phyloP scores from a whole-genome alignment of 2,888 invertebrate species.

The Pammene aurita region DNA sequence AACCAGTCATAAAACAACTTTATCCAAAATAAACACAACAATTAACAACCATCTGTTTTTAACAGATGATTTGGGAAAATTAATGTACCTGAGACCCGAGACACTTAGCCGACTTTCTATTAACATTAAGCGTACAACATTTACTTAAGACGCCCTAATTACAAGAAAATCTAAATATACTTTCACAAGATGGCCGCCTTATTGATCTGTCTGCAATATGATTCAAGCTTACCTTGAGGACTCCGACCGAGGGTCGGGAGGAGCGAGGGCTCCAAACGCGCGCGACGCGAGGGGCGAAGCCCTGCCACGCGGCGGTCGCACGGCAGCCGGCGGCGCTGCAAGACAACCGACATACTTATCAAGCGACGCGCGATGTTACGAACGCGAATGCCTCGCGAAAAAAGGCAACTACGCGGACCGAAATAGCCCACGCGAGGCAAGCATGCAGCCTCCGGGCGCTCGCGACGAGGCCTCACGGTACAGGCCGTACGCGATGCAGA shows the following conservation, averaged over 20 bases:
- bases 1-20: neutral
- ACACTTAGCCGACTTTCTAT: slow-evolving; percentile 17
- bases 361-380: slow-evolving; percentile 63
- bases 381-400: slow-evolving; percentile 57
- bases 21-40: slow-evolving; percentile 6
- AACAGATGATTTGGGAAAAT: neutral
- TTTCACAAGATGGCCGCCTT: slow-evolving; percentile 75
- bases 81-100: slow-evolving; percentile 22
- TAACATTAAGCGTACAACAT: slow-evolving; percentile 24
- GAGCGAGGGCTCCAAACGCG: slow-evolving; percentile 82
- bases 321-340: slow-evolving; percentile 77
- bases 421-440: slow-evolving; percentile 72
- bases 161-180: slow-evolving; percentile 51
- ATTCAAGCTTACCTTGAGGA: slow-evolving; percentile 71
- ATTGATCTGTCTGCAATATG: slow-evolving; percentile 63
- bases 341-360: slow-evolving; percentile 77
- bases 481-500: slow-evolving; percentile 66
- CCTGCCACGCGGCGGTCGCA: slow-evolving; percentile 74
- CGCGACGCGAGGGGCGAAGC: slow-evolving; percentile 73
- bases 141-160: slow-evolving; percentile 39
- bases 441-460: slow-evolving; percentile 75
- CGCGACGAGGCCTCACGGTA: slow-evolving; percentile 73
- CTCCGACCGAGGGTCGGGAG: slow-evolving; percentile 64
- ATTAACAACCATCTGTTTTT: neutral
- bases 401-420: slow-evolving; percentile 67